Percentiles rank a stretch among this genome's conserved stretches.
phyloP scores from a whole-genome alignment of 2,888 invertebrate species.

The Oxytorus armatus region DNA sequence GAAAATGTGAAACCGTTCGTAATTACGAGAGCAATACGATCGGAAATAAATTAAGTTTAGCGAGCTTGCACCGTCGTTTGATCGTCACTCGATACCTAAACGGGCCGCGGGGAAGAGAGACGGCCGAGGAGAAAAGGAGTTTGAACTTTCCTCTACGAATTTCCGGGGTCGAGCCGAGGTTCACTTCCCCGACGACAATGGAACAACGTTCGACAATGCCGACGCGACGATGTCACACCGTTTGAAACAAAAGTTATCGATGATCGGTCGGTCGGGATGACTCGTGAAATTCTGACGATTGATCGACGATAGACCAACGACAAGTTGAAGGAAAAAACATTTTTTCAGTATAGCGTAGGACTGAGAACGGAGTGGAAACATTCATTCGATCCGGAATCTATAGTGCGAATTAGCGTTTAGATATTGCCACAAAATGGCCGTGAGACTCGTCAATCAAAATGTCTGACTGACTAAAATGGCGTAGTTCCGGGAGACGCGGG shows the following conservation, averaged over 20 bases:
- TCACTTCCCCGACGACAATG: constrained; percentile 31
- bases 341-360: not conserved
- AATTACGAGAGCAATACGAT: constrained; percentile 23
- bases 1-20: constrained; percentile 14
- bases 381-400: not conserved
- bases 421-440: too few species aligned
- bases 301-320: too few species aligned
- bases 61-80: constrained; percentile 1
- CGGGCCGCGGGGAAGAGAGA: too few species aligned
- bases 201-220: constrained; percentile 27
- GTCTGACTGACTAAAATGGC: too few species aligned
- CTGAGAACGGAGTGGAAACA: not conserved
- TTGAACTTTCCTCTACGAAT: constrained; percentile 52
- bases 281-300: constrained; percentile 11
- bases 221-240: constrained; percentile 18
- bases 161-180: constrained; percentile 62
- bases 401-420: too few species aligned
- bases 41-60: constrained; percentile 50
- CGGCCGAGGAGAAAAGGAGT: not conserved
- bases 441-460: too few species aligned
- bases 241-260: constrained; percentile 35
- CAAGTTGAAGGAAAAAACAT: not conserved
- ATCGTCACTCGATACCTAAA: constrained; percentile 35
- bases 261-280: constrained; percentile 23
- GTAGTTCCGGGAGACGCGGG: too few species aligned